phyloP scores from a whole-genome alignment of 2,888 invertebrate species.

The Uropetala carovei region DNA sequence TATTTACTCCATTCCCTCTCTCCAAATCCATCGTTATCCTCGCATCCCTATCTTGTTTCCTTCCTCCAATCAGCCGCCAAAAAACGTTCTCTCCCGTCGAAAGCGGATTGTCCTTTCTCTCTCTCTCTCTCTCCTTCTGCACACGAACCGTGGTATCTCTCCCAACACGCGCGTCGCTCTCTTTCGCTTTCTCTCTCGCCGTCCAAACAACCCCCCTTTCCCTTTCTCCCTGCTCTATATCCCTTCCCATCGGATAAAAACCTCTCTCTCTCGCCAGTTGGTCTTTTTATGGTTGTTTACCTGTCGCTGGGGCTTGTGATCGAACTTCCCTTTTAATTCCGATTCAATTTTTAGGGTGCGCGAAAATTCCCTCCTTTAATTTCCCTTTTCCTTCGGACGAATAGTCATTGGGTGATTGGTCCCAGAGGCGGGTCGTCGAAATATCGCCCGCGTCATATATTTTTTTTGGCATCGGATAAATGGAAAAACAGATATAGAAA shows the following conservation, averaged over 20 bases:
- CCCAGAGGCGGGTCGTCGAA: background rate
- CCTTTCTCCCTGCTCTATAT: background rate
- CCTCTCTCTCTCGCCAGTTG: background rate
- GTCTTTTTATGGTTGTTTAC: background rate
- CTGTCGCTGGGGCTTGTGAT: background rate
- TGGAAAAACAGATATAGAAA: background rate
- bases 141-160: no score
- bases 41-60: no score
- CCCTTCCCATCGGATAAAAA: background rate
- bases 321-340: conserved; percentile 17
- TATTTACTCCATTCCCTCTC: no score
- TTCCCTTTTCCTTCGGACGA: background rate
- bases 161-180: no score
- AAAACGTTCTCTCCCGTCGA: no score
- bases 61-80: no score
- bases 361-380: background rate
- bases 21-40: no score
- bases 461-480: background rate
- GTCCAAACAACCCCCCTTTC: no score
- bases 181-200: no score
- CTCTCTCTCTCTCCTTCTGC: no score
- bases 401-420: background rate
- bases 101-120: no score
- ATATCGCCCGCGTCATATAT: background rate
- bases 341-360: background rate